These are phyloP conservation scores for Triops cancriformis DNA, from an alignment of 1,140 invertebrate species.

Conservation along the genomic window DNA sequence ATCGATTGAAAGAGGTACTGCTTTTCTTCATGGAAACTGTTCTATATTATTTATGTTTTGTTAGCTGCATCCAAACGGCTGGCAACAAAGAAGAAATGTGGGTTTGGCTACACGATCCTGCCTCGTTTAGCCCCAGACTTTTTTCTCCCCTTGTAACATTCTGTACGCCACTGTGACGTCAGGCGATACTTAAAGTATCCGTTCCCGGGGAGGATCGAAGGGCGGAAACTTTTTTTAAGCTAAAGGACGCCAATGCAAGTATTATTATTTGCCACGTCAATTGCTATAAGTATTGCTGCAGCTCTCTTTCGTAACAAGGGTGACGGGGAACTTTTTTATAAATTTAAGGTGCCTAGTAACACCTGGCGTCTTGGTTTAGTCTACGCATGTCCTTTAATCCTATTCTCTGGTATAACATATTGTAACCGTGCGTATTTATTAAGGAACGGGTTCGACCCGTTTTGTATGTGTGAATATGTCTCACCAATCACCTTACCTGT, in stretches of 20 bases:
- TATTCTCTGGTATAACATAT: background rate
- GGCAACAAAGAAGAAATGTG: background rate
- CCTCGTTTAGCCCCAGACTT: background rate
- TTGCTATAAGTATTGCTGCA: background rate
- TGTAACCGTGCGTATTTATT: background rate
- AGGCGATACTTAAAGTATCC: background rate
- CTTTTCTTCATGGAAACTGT: background rate
- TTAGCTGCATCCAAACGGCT: background rate
- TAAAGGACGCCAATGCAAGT: background rate
- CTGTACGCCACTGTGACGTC: background rate
- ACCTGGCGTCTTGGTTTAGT: background rate
- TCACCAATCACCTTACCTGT: conserved; percentile 29
- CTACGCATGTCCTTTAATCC: background rate
- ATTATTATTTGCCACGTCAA: background rate
- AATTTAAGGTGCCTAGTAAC: background rate
- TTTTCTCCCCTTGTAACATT: background rate
- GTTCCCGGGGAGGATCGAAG: background rate
- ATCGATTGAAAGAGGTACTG: background rate
- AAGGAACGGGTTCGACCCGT: background rate
- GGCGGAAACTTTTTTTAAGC: background rate
- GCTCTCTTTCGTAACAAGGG: background rate
- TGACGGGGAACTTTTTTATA: background rate
- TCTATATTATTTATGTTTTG: background rate
- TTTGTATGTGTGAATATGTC: background rate
- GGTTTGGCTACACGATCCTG: background rate